phyloP scores from a whole-genome alignment of 2,113 vertebrate genomes.

The Rhinoderma darwinii region DNA sequence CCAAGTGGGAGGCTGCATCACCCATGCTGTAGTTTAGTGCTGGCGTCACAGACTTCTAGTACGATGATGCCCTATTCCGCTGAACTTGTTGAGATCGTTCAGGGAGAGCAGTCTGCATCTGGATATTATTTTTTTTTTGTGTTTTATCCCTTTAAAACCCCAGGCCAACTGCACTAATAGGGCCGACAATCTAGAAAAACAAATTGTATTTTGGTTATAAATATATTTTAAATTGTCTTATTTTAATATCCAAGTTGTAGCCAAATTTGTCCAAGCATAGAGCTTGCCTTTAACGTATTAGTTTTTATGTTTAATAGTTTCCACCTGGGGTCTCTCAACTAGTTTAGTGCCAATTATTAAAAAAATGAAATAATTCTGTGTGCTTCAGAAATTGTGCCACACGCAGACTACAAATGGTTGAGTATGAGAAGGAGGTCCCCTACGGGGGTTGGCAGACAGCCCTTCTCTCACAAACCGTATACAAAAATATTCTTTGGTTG shows the following conservation, averaged over 20 bases:
- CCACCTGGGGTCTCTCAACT: neutral
- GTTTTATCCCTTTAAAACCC: too few species aligned
- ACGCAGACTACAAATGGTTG: constrained; percentile 3
- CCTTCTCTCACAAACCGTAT: neutral
- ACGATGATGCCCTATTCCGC: too few species aligned
- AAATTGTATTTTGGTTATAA: neutral
- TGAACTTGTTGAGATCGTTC: too few species aligned
- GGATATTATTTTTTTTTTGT: too few species aligned
- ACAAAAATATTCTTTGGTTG: neutral
- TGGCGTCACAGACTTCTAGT: too few species aligned
- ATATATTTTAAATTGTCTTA: neutral
- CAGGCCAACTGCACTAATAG: too few species aligned
- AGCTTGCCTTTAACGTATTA: neutral
- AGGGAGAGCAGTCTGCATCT: too few species aligned
- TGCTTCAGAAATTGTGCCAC: neutral
- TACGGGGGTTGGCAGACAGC: constrained; percentile 12
- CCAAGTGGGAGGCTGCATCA: too few species aligned
- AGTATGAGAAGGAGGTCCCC: constrained; percentile 1
- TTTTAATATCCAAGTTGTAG: neutral
- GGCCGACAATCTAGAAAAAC: too few species aligned
- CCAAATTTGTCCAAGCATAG: neutral
- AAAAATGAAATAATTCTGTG: neutral
- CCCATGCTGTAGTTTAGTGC: too few species aligned
- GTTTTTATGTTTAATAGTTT: neutral
- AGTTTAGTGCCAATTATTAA: neutral